Evolutionary conservation across 1,140 invertebrate genomes (phyloP).

Genomic region (Cephus cinctus): DNA sequence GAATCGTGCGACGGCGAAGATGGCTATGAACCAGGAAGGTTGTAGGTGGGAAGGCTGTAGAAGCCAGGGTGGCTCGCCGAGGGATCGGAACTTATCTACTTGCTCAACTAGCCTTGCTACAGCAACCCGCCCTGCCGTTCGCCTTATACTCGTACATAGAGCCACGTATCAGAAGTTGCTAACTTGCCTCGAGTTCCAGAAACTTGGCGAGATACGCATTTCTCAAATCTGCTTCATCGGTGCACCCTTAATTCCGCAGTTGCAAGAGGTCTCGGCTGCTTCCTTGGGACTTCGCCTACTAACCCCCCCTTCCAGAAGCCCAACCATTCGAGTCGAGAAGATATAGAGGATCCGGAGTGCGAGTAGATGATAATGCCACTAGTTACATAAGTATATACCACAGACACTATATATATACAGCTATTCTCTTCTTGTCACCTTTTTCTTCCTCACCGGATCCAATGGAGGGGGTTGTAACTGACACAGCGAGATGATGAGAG

Average conservation of each 20-base stretch:
- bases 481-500: too few species aligned
- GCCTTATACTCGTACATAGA: slow-evolving; percentile 42
- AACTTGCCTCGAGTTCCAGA: slow-evolving; percentile 40
- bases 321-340: too few species aligned
- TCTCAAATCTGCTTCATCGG: slow-evolving; percentile 42
- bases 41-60: slow-evolving; percentile 29
- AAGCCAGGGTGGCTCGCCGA: slow-evolving; percentile 39
- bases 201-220: slow-evolving; percentile 48
- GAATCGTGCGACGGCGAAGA: not conserved
- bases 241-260: slow-evolving; percentile 2
- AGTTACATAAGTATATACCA: slow-evolving; percentile 3
- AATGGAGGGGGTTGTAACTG: too few species aligned
- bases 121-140: slow-evolving; percentile 28
- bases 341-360: too few species aligned
- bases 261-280: too few species aligned
- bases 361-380: too few species aligned
- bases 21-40: slow-evolving; percentile 13
- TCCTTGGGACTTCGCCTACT: too few species aligned
- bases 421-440: not conserved
- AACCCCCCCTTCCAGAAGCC: too few species aligned
- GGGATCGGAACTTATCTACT: slow-evolving; percentile 55
- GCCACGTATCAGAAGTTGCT: too few species aligned
- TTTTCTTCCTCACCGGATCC: too few species aligned
- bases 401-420: not conserved
- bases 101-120: slow-evolving; percentile 50